Base-by-base conservation (phyloP, 2,797 vertebrate species). In the Cottoperca gobio region DNA sequence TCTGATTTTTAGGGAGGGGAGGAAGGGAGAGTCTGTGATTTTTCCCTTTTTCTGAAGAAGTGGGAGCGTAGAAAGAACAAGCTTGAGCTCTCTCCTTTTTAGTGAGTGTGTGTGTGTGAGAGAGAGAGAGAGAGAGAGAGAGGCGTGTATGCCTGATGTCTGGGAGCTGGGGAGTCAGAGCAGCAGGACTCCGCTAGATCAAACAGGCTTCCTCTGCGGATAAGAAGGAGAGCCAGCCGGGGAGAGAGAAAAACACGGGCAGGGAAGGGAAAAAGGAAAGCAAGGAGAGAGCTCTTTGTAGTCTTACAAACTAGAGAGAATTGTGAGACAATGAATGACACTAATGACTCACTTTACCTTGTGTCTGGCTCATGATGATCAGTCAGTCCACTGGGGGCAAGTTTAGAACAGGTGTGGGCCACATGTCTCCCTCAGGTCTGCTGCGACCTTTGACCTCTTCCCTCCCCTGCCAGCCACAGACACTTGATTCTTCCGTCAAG, bases 131-230 rank as follows among this genome's bases (percentile, higher is more conserved):
- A 42, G 65, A 67, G 68, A 76, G 43, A 50, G 55, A 69, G 62
- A 75, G 42, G 42, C 62, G 78, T 75, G 82, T 57, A 16, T 24
- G 78, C 63, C 76, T 82, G 69, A 81, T 78, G 78, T 84, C 80
- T 84, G 71, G 50, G 76, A 88, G 90, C 74, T n/a, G 59, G 33
- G 77, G 79, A 89, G 74, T 49, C 72, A 6, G 71, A 92, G 78
- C 89, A 91, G 88, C 90, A 84, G 90, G 91, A 88, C 89, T 85
- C 74, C 49, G 68, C 53, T 16, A 78, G 90, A 93, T 92, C 91
- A 94, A 91, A 93, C 85, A 61, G 86, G 90, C 78, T 88, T 93
- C 91, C 86, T 92, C 84, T 83, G 85, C 19, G 61, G 85, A 89
- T 88, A 86, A 90, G 81, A 88, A 72, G 54, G 73, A 76, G 69